Conservation (phyloP, 2,888 invertebrate species). For the Ophraella communa region DNA sequence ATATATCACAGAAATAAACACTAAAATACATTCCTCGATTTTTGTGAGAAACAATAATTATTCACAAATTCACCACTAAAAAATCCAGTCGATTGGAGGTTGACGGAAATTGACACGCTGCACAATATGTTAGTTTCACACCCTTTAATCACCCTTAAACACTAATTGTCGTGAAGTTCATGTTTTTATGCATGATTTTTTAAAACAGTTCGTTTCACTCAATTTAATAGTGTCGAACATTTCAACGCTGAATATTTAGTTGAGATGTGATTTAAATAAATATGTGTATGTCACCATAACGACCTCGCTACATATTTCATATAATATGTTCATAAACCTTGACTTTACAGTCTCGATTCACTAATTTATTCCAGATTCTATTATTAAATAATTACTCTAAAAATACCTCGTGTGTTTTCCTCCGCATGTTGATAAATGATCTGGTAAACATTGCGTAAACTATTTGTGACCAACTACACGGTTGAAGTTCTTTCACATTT, state of each 20-base stretch:
- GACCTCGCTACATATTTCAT: background rate
- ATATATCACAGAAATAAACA: too few species aligned
- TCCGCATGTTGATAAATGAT: too few species aligned
- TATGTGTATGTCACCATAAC: slow-evolving; percentile 1
- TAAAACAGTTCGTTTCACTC: background rate
- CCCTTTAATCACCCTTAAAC: too few species aligned
- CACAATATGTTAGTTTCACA: background rate
- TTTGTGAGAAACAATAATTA: too few species aligned
- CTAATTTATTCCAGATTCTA: too few species aligned
- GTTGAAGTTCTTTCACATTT: too few species aligned
- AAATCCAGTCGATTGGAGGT: background rate
- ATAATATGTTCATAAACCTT: background rate
- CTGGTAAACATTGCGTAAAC: too few species aligned
- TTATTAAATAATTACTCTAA: too few species aligned
- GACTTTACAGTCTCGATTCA: background rate
- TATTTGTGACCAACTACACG: too few species aligned
- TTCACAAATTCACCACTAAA: background rate
- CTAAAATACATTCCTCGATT: background rate
- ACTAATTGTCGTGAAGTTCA: too few species aligned
- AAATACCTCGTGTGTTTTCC: too few species aligned
- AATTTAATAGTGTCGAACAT: background rate
- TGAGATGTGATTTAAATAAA: background rate
- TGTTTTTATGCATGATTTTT: background rate
- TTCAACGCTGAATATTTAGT: background rate
- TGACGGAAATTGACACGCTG: background rate